Conservation (phyloP, 2,113 vertebrate species). For the Myiagra hebetior region DNA sequence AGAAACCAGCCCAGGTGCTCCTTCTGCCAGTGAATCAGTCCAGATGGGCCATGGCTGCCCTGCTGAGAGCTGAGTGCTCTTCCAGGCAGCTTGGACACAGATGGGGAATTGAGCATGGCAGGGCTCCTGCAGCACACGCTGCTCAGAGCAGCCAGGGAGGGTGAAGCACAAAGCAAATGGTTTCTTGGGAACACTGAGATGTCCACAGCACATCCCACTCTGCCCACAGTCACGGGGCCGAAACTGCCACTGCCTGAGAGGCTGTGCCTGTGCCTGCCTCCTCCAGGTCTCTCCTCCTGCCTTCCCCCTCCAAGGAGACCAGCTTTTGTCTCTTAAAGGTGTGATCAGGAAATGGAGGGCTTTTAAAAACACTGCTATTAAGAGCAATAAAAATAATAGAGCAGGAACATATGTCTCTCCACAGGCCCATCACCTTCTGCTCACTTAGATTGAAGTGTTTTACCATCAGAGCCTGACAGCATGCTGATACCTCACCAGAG, state of each 20-base stretch:
- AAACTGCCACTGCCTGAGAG: not conserved
- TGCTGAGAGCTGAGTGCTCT: not conserved
- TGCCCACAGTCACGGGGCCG: not conserved
- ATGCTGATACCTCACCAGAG: not conserved
- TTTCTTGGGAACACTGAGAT: not conserved
- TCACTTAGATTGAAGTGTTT: constrained; percentile 49
- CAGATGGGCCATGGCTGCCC: not conserved
- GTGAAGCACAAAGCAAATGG: not conserved
- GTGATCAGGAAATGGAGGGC: not conserved
- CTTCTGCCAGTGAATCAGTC: not conserved
- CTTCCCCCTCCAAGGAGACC: fast-evolving
- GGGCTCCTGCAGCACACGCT: not conserved
- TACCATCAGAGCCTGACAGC: constrained; percentile 32
- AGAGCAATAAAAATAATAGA: constrained; percentile 46
- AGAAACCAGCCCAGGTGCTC: not conserved
- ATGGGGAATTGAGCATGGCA: not conserved
- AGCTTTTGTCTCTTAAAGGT: not conserved
- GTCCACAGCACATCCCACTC: not conserved
- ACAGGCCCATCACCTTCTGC: constrained; percentile 38
- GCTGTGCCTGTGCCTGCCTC: not conserved
- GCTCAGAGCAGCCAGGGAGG: not conserved
- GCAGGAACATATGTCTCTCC: constrained; percentile 25
- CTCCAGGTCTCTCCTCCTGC: not conserved
- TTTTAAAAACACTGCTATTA: constrained; percentile 41
- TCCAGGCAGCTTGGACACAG: not conserved